Percentiles rank a stretch among this genome's conserved stretches.
These are phyloP conservation scores for Zootermopsis nevadensis DNA, from an alignment of 2,888 invertebrate species.

Conservation along the genomic window DNA sequence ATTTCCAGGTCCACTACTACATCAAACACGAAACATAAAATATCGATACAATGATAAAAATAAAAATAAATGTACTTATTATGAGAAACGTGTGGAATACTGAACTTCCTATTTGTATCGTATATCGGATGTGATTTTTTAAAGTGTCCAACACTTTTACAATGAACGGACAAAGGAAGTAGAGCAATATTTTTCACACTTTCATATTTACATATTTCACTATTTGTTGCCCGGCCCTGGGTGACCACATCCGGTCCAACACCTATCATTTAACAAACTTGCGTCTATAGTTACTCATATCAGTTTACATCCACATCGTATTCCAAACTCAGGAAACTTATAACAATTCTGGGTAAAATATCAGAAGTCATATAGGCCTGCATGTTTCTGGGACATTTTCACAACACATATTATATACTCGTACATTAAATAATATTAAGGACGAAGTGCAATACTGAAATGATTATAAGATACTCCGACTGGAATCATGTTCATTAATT, in stretches of 20 bases:
- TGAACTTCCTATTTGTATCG: neutral
- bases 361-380: too few species aligned
- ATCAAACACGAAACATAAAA: too few species aligned
- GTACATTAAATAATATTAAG: too few species aligned
- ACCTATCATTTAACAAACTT: neutral
- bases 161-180: neutral
- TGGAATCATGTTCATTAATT: too few species aligned
- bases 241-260: neutral
- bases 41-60: neutral
- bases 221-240: neutral
- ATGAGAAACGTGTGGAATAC: neutral
- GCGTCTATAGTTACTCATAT: neutral
- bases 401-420: too few species aligned
- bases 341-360: too few species aligned
- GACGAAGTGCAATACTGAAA: too few species aligned
- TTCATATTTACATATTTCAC: neutral
- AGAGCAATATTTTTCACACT: neutral
- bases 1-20: too few species aligned
- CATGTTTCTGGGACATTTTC: too few species aligned
- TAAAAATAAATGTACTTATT: neutral
- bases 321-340: too few species aligned
- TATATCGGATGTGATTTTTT: neutral
- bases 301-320: too few species aligned
- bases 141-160: neutral
- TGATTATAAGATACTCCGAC: too few species aligned